These are phyloP conservation scores for Yponomeuta plumbellus DNA, from an alignment of 2,888 invertebrate species.

Conservation along the genomic window DNA sequence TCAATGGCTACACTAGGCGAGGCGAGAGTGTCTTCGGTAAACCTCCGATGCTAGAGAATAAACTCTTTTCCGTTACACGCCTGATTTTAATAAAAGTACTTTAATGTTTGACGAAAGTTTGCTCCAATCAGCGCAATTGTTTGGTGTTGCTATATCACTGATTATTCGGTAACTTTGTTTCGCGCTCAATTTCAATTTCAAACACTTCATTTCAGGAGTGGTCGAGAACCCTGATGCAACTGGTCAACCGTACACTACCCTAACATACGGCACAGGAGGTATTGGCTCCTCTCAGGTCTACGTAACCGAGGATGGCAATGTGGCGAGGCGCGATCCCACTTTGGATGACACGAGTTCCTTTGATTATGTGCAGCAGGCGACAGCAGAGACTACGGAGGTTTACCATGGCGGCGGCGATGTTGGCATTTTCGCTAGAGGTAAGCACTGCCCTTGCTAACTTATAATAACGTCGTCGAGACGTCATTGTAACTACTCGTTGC, in stretches of 20 bases:
- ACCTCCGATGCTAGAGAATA: conserved; percentile 13
- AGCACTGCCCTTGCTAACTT: neutral
- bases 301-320: conserved; percentile 36
- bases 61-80: too few species aligned
- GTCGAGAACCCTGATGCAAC: conserved; percentile 64
- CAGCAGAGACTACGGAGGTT: conserved; percentile 82
- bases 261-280: conserved; percentile 87
- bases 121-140: too few species aligned
- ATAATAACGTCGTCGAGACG: neutral
- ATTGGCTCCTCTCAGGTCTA: conserved; percentile 79
- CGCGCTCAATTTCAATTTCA: neutral
- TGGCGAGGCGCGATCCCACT: conserved; percentile 77
- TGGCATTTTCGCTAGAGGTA: conserved; percentile 86
- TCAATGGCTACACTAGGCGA: conserved; percentile 85
- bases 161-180: neutral
- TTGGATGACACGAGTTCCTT: conserved; percentile 77
- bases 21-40: conserved; percentile 83
- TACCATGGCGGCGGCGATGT: conserved; percentile 92
- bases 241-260: conserved; percentile 82
- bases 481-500: neutral
- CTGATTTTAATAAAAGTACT: too few species aligned
- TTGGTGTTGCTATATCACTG: neutral
- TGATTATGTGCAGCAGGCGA: conserved; percentile 84
- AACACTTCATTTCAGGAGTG: neutral
- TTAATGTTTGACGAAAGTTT: too few species aligned